Percentiles rank a stretch among this genome's conserved stretches.
Conservation (phyloP, 2,113 vertebrate species). For the Piprites chloris region DNA sequence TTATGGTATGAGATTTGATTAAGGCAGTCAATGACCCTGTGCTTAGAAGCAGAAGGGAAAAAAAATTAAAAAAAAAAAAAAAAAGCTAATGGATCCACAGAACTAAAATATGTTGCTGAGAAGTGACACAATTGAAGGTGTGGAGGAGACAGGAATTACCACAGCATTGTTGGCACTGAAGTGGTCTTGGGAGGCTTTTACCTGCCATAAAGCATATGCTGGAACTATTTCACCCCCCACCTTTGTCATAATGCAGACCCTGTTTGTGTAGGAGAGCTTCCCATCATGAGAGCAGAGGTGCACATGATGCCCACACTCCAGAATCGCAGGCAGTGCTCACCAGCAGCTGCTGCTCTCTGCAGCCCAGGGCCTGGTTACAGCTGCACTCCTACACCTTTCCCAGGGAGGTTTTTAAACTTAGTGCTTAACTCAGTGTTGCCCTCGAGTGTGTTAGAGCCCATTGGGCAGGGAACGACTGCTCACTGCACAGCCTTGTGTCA, state of each 20-base stretch:
- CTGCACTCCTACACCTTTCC: not conserved
- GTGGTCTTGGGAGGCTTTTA: not conserved
- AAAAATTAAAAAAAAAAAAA: rapidly evolving
- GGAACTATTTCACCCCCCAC: not conserved
- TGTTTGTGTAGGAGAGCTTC: not conserved
- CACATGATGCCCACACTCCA: not conserved
- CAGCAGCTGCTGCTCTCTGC: not conserved
- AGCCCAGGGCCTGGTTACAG: not conserved
- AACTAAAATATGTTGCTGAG: not conserved
- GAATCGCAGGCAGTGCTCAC: not conserved
- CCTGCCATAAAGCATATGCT: not conserved
- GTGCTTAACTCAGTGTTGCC: not conserved
- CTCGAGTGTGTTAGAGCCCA: not conserved
- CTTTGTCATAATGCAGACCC: not conserved
- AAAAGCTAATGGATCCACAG: not conserved
- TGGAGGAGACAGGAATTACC: constrained; percentile 13
- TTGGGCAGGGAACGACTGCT: not conserved
- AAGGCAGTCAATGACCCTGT: not conserved
- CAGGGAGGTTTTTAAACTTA: not conserved
- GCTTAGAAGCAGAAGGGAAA: not conserved
- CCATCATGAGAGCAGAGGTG: not conserved
- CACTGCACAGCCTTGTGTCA: not conserved
- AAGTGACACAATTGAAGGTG: not conserved
- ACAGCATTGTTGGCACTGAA: not conserved
- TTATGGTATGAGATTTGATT: constrained; percentile 14